Evolutionary conservation across 2,113 vertebrate genomes (phyloP), one percentile per base, ranked within the genome.

Genomic region (Caracal caracal): DNA sequence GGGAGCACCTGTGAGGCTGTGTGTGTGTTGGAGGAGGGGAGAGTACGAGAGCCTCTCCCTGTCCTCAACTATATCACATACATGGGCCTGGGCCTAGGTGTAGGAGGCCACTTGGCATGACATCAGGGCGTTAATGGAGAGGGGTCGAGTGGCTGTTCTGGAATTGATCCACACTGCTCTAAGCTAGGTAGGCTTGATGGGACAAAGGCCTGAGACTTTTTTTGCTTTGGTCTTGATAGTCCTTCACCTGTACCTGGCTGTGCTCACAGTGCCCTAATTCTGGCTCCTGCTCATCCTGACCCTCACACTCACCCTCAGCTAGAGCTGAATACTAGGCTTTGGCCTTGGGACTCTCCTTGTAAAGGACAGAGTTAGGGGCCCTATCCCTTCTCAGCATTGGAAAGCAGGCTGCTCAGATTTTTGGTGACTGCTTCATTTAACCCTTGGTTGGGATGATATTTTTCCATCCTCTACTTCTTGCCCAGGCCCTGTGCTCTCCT

Each of bases 381-480:
- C 68, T 93, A 1, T 80, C 49, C 56, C 28, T 95, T 84, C 53
- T 28, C 35, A 90, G 49, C 51, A 35, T 0, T 56, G 26, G 47
- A 81, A 49, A 94, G 35, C 59, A 81, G 17, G 92, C 59, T 76
- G 87, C 49, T 88, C 73, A 15, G 43, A 81, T 79, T 83, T 90
- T 90, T 56, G 70, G 47, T 70, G 56, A 81, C 35, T 33, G 33
- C 16, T 2, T 17, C 66, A 86, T 37, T 7, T 92, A 81, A 88
- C 65, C 17, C 30, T 59, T 30, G 16, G 24, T 63, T 90, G 63
- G 33, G 28, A 68, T 79, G 56, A 37, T 43, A 93, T 80, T 78
- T 97, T 96, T 63, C 28, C 56, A 35, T 43, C 56, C 30, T 85
- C 56, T 37, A 53, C 53, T 70, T 86, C 68, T 96, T 79, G 83